Conservation (phyloP, 2,888 invertebrate species). For the Onthophagus sagittarius region DNA sequence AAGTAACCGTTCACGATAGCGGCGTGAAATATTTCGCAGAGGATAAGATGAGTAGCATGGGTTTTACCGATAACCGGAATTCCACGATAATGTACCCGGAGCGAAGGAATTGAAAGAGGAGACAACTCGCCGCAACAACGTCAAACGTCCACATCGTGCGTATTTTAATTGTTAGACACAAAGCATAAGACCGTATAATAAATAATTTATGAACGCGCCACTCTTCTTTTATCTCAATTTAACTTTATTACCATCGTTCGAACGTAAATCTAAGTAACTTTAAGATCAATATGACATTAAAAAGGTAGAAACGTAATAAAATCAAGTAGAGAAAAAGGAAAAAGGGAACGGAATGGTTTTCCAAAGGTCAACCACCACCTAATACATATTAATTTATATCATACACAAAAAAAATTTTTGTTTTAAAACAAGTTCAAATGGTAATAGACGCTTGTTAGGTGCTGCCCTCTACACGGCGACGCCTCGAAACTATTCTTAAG, state of each 20-base stretch:
- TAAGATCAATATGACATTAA: neutral
- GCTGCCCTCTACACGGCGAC: slow-evolving; percentile 43
- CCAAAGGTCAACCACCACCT: neutral
- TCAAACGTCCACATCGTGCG: neutral
- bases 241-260: neutral
- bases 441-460: slow-evolving; percentile 34
- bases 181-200: neutral
- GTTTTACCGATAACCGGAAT: slow-evolving; percentile 11
- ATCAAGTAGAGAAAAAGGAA: neutral
- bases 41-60: slow-evolving; percentile 27
- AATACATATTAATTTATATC: neutral
- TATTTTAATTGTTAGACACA: slow-evolving; percentile 4
- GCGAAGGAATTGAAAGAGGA: neutral
- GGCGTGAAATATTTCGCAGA: slow-evolving; percentile 24
- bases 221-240: neutral
- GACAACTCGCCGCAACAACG: neutral
- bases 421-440: neutral
- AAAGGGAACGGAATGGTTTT: neutral
- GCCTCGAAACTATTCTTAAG: slow-evolving; percentile 36
- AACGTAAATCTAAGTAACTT: neutral
- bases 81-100: slow-evolving; percentile 5
- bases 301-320: neutral
- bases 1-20: slow-evolving; percentile 20
- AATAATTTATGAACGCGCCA: neutral
- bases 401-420: neutral